Evolutionary conservation across 2,888 invertebrate species (phyloP).

Genomic region (Agrochola litura): DNA sequence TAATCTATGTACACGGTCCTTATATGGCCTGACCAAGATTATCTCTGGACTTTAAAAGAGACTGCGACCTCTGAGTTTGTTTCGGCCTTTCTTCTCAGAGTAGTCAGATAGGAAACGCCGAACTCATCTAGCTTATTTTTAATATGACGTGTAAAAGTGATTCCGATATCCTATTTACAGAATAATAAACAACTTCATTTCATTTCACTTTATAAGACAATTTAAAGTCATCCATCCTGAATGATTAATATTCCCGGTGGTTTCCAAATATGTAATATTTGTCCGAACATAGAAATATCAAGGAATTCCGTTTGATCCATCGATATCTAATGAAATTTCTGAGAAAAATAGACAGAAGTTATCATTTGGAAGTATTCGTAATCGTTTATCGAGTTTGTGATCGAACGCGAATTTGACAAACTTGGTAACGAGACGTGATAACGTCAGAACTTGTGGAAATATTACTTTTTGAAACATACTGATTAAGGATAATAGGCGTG

Average conservation of each 20-base stretch:
- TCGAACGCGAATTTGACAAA: slow-evolving; percentile 71
- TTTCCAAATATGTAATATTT: not conserved
- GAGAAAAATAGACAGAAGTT: slow-evolving; percentile 42
- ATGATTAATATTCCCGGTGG: not conserved
- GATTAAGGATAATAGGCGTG: slow-evolving; percentile 43
- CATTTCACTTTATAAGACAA: no score
- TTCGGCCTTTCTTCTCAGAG: no score
- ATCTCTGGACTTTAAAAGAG: no score
- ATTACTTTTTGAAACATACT: slow-evolving; percentile 70
- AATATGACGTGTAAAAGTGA: no score
- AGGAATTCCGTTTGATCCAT: not conserved
- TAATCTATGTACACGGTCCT: no score
- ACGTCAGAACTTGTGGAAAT: slow-evolving; percentile 73
- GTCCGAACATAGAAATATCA: not conserved
- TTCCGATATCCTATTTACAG: no score
- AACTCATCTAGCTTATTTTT: no score
- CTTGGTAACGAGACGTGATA: slow-evolving; percentile 76
- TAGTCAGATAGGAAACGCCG: no score
- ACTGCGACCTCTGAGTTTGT: no score
- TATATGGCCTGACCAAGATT: no score
- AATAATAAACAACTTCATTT: no score
- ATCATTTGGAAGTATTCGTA: slow-evolving; percentile 44
- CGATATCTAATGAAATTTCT: slow-evolving; percentile 17
- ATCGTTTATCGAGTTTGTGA: slow-evolving; percentile 59
- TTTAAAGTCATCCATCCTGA: no score